Percentiles rank a stretch among this genome's conserved stretches.
Evolutionary conservation across 2,888 invertebrate genomes (phyloP).

Genomic region (Sarcophaga variegata): DNA sequence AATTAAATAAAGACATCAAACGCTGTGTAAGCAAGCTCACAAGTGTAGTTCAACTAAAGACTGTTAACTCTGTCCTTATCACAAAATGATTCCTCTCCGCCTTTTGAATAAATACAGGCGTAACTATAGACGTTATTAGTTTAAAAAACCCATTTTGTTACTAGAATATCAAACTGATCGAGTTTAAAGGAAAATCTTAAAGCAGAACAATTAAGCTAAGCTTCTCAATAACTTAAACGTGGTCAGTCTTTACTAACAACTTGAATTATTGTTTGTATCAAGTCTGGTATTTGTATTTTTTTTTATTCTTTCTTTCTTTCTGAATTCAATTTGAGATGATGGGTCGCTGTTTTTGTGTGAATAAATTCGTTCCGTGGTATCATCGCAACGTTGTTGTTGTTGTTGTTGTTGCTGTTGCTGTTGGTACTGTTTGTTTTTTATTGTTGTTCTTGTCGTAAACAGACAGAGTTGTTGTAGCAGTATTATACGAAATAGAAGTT

Average conservation of each 20-base stretch:
- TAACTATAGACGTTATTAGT: no score
- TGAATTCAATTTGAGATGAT: not conserved
- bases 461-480: not conserved
- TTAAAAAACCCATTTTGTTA: no score
- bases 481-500: slow-evolving; percentile 45
- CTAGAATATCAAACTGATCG: no score
- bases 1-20: no score
- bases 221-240: slow-evolving; percentile 22
- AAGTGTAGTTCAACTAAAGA: no score
- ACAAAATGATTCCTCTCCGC: no score
- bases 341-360: not conserved
- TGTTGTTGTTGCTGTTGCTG: not conserved
- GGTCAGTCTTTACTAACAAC: slow-evolving; percentile 48
- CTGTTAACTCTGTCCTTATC: no score
- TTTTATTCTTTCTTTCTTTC: not conserved
- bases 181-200: no score
- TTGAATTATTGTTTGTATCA: slow-evolving; percentile 35
- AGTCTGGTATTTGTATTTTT: not conserved
- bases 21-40: no score
- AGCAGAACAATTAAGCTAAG: not conserved
- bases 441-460: slow-evolving; percentile 36
- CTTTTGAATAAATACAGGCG: no score
- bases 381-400: not conserved
- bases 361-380: slow-evolving; percentile 49
- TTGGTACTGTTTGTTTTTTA: slow-evolving; percentile 17